phyloP scores from a whole-genome alignment of 2,888 invertebrate genomes.

The Argyresthia albistria region DNA sequence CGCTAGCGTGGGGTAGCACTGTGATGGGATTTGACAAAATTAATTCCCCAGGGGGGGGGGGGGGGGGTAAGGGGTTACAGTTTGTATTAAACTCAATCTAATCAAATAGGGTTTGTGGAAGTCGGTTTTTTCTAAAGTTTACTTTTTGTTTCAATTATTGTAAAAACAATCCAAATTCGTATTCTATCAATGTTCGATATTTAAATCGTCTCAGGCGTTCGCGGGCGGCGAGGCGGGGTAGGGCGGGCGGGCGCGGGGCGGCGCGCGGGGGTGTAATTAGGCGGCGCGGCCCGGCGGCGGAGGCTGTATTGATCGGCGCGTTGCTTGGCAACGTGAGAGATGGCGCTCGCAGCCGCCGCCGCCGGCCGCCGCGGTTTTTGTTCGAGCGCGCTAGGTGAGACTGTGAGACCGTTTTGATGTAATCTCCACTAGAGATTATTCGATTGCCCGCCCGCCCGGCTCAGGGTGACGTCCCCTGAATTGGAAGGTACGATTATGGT shows the following conservation, averaged over 20 bases:
- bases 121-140: too few species aligned
- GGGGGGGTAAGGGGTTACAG: too few species aligned
- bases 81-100: too few species aligned
- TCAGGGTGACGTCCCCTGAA: neutral
- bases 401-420: slow-evolving; percentile 49
- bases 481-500: slow-evolving; percentile 18
- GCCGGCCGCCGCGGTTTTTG: slow-evolving; percentile 53
- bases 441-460: slow-evolving; percentile 21
- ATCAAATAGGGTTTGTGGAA: too few species aligned
- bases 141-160: too few species aligned
- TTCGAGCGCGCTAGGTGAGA: slow-evolving; percentile 54
- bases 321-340: slow-evolving; percentile 68
- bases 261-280: slow-evolving; percentile 51
- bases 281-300: slow-evolving; percentile 70
- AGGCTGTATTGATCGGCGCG: slow-evolving; percentile 69
- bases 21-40: too few species aligned
- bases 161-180: slow-evolving; percentile 56
- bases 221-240: slow-evolving; percentile 22
- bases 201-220: slow-evolving; percentile 41
- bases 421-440: slow-evolving; percentile 53
- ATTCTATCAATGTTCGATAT: slow-evolving; percentile 67
- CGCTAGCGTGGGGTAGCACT: too few species aligned
- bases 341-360: slow-evolving; percentile 49
- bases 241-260: slow-evolving; percentile 35
- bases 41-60: too few species aligned